Percentiles rank a stretch among this genome's conserved stretches.
Evolutionary conservation across 2,113 vertebrate genomes (phyloP).

Genomic region (Choloepus hoffmanni): DNA sequence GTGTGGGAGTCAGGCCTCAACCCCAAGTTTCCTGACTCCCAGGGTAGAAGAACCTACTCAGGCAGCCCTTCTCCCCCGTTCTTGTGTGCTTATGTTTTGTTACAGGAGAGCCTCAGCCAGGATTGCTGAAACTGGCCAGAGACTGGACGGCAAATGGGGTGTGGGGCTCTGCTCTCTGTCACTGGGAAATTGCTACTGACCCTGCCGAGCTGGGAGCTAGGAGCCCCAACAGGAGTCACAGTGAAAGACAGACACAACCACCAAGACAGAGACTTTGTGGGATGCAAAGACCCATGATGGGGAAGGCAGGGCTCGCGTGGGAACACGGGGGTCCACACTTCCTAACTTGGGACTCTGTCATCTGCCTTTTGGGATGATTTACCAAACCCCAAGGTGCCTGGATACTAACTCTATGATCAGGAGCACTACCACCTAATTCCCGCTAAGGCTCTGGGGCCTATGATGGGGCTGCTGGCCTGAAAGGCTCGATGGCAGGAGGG

Average conservation of each 20-base stretch:
- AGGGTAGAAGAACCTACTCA: background rate
- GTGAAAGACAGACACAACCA: background rate
- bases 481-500: background rate
- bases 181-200: background rate
- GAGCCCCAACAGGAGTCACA: background rate
- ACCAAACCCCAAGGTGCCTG: background rate
- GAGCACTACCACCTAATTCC: background rate
- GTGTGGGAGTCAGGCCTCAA: background rate
- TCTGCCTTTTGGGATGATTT: background rate
- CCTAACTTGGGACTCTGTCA: background rate
- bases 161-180: background rate
- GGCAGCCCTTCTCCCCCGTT: too few relatives aligned
- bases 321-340: background rate
- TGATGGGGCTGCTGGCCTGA: background rate
- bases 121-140: background rate
- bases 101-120: background rate
- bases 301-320: background rate
- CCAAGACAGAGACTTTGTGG: background rate
- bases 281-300: too few relatives aligned
- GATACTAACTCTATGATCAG: too few relatives aligned
- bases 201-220: background rate
- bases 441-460: background rate
- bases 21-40: background rate
- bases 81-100: background rate
- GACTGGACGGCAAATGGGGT: accelerated